These are phyloP conservation scores for Bombus soroeensis DNA, from an alignment of 1,140 invertebrate species.

Conservation along the genomic window DNA sequence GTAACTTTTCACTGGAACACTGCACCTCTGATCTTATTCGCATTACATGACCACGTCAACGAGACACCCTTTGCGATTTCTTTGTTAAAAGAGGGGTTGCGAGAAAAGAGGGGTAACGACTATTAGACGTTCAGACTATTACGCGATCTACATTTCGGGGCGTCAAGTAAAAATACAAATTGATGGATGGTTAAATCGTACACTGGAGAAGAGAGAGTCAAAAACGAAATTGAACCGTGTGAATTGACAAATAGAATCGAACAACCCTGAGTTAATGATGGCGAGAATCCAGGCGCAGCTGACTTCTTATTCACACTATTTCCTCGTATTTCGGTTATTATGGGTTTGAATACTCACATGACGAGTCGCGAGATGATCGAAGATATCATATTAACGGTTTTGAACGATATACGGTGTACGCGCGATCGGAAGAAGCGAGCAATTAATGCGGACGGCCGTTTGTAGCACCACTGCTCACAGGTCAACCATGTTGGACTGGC, in stretches of 20 bases:
- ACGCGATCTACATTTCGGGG: not conserved
- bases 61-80: slow-evolving; percentile 18
- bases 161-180: not conserved
- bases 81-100: not conserved
- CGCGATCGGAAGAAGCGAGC: slow-evolving; percentile 68
- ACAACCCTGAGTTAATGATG: slow-evolving; percentile 52
- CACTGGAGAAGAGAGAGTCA: not conserved
- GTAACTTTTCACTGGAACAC: slow-evolving; percentile 32
- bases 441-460: slow-evolving; percentile 72
- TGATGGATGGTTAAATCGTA: no score
- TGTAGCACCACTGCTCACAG: slow-evolving; percentile 76
- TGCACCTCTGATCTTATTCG: slow-evolving; percentile 28
- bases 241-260: not conserved
- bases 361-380: slow-evolving; percentile 88
- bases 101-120: not conserved
- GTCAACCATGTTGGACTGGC: slow-evolving; percentile 81
- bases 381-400: slow-evolving; percentile 86
- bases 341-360: slow-evolving; percentile 85
- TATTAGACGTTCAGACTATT: not conserved
- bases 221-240: slow-evolving; percentile 15
- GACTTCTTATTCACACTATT: slow-evolving; percentile 13
- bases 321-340: not conserved
- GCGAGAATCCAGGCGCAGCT: slow-evolving; percentile 47
- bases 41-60: not conserved
- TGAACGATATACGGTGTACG: slow-evolving; percentile 55